A percentile compares a stretch with the other conserved stretches of the same genome.
phyloP scores from a whole-genome alignment of 2,888 invertebrate species.

The Melanotus villosus region DNA sequence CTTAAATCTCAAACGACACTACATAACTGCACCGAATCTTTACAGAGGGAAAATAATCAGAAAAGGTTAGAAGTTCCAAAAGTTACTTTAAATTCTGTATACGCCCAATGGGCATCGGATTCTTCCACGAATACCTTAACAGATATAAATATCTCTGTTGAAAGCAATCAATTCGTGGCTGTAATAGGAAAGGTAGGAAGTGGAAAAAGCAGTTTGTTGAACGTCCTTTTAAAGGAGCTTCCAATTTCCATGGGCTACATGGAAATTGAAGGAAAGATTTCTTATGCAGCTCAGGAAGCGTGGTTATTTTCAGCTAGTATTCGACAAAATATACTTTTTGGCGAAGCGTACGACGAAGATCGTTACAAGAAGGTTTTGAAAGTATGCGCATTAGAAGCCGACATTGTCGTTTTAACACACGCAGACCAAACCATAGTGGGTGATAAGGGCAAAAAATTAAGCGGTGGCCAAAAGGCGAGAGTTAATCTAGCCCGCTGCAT shows the following conservation, averaged over 20 bases:
- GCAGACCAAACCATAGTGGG: slow-evolving; percentile 86
- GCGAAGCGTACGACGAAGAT: slow-evolving; percentile 73
- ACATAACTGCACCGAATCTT: no score
- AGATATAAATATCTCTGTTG: slow-evolving; percentile 65
- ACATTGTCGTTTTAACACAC: slow-evolving; percentile 81
- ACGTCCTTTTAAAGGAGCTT: slow-evolving; percentile 69
- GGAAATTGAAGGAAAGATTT: slow-evolving; percentile 69
- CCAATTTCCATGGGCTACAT: slow-evolving; percentile 66
- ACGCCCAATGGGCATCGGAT: slow-evolving; percentile 76
- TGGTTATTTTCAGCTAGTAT: slow-evolving; percentile 76
- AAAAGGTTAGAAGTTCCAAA: no score
- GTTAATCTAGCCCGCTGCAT: slow-evolving; percentile 84
- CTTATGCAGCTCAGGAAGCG: slow-evolving; percentile 76
- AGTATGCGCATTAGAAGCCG: slow-evolving; percentile 77
- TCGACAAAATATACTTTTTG: slow-evolving; percentile 86
- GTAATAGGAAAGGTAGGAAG: slow-evolving; percentile 80
- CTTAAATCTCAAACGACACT: no score
- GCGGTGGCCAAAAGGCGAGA: slow-evolving; percentile 89
- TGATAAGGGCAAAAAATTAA: slow-evolving; percentile 84
- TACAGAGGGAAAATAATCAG: no score
- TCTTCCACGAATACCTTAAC: slow-evolving; percentile 47
- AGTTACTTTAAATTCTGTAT: no score
- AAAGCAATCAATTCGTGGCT: slow-evolving; percentile 68
- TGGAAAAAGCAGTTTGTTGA: slow-evolving; percentile 74
- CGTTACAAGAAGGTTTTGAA: slow-evolving; percentile 75